phyloP scores from a whole-genome alignment of 2,888 invertebrate genomes.

The Dolichopus griseipennis region DNA sequence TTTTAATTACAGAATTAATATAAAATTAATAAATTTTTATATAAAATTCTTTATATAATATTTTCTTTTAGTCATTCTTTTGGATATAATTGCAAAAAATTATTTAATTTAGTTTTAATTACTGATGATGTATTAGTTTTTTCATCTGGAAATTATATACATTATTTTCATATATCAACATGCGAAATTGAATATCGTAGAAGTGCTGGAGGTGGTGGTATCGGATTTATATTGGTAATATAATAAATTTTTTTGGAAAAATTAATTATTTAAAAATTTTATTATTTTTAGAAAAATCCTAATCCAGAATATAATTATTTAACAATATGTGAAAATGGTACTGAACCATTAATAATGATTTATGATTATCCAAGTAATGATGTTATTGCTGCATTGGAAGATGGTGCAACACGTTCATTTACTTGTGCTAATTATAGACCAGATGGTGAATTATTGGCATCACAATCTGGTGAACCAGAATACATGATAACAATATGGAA shows the following conservation, averaged over 20 bases:
- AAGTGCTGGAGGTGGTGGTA: slow-evolving; percentile 67
- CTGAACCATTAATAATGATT: slow-evolving; percentile 64
- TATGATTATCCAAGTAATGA: slow-evolving; percentile 77
- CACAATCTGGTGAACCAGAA: slow-evolving; percentile 71
- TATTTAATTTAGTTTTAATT: slow-evolving; percentile 69
- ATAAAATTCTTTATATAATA: slow-evolving; percentile 18
- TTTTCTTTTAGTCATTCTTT: slow-evolving; percentile 60
- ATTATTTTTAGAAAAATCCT: slow-evolving; percentile 51
- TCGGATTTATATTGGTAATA: slow-evolving; percentile 69
- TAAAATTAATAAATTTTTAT: not conserved
- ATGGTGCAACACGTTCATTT: slow-evolving; percentile 66
- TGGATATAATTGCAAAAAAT: slow-evolving; percentile 74
- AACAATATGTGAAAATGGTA: slow-evolving; percentile 77
- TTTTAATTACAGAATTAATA: not conserved
- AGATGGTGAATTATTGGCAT: slow-evolving; percentile 66
- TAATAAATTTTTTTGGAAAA: not conserved
- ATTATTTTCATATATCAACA: slow-evolving; percentile 62
- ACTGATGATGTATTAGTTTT: slow-evolving; percentile 67
- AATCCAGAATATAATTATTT: slow-evolving; percentile 53
- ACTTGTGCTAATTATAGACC: slow-evolving; percentile 69
- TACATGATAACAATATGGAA: slow-evolving; percentile 83
- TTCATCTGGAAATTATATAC: slow-evolving; percentile 71
- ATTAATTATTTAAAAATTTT: slow-evolving; percentile 8
- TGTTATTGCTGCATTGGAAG: slow-evolving; percentile 61
- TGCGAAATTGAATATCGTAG: slow-evolving; percentile 60